Conservation (phyloP, 1,140 invertebrate genomes). For the Heterodera schachtii region DNA sequence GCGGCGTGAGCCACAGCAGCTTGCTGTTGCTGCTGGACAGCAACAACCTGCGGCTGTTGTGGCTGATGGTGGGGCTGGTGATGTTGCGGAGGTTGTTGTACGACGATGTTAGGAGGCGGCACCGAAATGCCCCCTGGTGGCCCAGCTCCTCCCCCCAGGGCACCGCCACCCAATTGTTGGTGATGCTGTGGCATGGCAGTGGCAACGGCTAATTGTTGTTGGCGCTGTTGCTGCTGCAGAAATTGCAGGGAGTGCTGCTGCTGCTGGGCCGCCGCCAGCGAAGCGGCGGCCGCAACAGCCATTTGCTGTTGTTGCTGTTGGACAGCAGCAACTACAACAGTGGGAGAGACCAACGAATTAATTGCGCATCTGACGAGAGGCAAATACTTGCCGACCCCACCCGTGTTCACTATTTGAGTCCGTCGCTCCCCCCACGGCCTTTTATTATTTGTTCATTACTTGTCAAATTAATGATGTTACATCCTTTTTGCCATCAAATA, state of each 20-base stretch:
- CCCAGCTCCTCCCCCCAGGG: not conserved
- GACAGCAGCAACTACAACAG: not conserved
- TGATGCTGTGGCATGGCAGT: constrained; percentile 14
- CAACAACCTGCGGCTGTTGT: not conserved
- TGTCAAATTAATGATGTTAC: no score
- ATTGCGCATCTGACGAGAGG: not conserved
- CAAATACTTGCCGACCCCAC: not conserved
- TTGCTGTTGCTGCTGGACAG: constrained; percentile 26
- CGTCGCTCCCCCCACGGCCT: no score
- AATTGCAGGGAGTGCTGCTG: constrained; percentile 2
- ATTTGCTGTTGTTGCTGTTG: constrained; percentile 23
- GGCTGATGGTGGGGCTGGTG: not conserved
- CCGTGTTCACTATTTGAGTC: no score
- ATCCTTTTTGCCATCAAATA: no score
- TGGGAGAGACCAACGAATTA: not conserved
- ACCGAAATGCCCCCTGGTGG: not conserved
- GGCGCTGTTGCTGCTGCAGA: constrained; percentile 26
- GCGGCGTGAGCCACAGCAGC: constrained; percentile 4
- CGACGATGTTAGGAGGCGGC: constrained; percentile 17
- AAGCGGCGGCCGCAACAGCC: constrained; percentile 16
- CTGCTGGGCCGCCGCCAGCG: constrained; percentile 13
- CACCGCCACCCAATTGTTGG: constrained; percentile 8
- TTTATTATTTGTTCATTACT: no score
- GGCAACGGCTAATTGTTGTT: constrained; percentile 20
- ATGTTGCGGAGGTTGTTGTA: not conserved